A percentile compares a stretch with the other conserved stretches of the same genome.
phyloP scores from a whole-genome alignment of 2,113 vertebrate species.

The Gulo gulo region DNA sequence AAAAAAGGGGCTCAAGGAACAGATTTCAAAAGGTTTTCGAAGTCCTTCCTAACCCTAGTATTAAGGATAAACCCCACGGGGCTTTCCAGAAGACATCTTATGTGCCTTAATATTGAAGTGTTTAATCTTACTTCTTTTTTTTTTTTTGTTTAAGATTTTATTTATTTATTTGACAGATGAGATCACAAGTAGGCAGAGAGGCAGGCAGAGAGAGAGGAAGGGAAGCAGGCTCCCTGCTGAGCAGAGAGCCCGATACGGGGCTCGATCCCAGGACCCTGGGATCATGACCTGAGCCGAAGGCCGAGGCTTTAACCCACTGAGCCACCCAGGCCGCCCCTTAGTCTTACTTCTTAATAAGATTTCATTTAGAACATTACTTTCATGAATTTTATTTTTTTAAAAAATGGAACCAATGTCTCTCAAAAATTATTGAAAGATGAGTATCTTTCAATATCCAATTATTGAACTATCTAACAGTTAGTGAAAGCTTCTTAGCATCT shows the following conservation, averaged over 20 bases:
- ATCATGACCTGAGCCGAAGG: too few relatives aligned
- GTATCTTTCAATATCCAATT: background rate
- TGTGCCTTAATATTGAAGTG: background rate
- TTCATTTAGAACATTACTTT: background rate
- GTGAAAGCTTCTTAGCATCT: background rate
- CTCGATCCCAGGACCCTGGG: too few relatives aligned
- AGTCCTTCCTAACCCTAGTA: background rate
- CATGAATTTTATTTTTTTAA: background rate
- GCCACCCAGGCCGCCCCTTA: too few relatives aligned
- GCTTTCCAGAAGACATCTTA: background rate
- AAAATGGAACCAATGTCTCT: background rate
- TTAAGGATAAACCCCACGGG: background rate
- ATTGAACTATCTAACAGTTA: background rate
- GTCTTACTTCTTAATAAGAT: background rate
- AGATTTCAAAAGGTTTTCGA: background rate
- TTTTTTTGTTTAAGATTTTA: background rate
- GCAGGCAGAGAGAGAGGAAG: too few relatives aligned
- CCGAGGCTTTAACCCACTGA: too few relatives aligned
- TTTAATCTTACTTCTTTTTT: background rate
- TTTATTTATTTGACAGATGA: too few relatives aligned
- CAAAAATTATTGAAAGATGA: background rate
- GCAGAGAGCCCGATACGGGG: too few relatives aligned
- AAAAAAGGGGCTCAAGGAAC: background rate
- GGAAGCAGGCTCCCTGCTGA: too few relatives aligned
- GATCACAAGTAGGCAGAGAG: too few relatives aligned